These are phyloP conservation scores for Esox niger DNA, from an alignment of 2,113 vertebrate genomes.

Conservation along the genomic window DNA sequence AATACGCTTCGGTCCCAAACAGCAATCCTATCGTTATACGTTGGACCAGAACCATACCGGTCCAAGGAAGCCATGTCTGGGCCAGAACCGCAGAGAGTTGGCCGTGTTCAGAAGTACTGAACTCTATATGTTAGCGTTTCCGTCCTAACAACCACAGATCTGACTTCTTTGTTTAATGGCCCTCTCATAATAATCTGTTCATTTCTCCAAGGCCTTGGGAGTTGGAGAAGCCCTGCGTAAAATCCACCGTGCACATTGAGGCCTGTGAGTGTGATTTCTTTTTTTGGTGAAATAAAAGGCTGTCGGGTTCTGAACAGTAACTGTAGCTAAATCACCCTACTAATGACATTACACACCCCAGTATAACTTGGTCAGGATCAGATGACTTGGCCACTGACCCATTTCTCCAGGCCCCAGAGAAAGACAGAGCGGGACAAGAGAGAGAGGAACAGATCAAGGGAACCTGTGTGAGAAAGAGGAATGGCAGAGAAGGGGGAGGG, in stretches of 20 bases:
- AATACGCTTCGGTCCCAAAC: no score
- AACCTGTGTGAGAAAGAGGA: no score
- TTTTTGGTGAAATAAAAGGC: background rate
- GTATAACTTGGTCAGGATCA: constrained; percentile 9
- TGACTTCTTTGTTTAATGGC: background rate
- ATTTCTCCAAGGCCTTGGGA: background rate
- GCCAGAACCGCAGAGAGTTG: no score
- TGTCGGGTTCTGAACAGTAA: background rate
- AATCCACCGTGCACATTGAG: background rate
- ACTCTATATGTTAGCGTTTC: no score
- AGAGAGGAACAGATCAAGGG: no score
- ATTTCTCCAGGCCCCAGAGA: constrained; percentile 26
- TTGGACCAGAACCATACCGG: no score
- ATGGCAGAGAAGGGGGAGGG: no score
- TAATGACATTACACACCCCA: constrained; percentile 4
- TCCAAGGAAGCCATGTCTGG: no score
- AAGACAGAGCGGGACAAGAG: background rate
- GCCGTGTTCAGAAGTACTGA: no score
- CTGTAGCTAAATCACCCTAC: background rate
- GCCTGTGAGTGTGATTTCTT: no score
- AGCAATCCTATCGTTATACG: no score
- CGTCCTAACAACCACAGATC: background rate
- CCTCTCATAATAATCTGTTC: background rate
- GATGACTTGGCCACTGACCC: constrained; percentile 38
- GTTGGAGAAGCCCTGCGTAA: background rate